Evolutionary conservation across 2,888 invertebrate species (phyloP).

Genomic region (Lapara coniferarum): DNA sequence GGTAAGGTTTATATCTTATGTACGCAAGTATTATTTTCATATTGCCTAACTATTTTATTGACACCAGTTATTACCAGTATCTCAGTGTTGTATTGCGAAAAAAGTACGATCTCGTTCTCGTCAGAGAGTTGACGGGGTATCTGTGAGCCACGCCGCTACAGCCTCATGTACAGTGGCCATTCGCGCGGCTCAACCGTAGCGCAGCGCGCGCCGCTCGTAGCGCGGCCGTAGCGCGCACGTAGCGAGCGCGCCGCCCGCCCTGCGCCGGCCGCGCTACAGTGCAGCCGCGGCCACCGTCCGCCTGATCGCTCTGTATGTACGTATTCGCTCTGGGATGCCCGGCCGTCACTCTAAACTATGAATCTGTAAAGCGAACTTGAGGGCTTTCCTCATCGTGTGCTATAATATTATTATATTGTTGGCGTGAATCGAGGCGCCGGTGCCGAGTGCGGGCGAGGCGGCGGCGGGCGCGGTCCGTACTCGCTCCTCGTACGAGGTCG

Average conservation of each 20-base stretch:
- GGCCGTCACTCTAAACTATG: not conserved
- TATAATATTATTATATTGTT: not conserved
- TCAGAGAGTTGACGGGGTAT: conserved; percentile 19
- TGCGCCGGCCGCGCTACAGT: conserved; percentile 5
- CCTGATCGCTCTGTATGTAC: conserved; percentile 2
- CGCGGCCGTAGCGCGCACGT: conserved; percentile 20
- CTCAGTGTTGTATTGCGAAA: too few relatives aligned
- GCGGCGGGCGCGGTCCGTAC: conserved; percentile 12
- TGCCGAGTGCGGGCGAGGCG: not conserved
- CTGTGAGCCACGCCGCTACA: not conserved
- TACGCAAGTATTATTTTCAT: too few relatives aligned
- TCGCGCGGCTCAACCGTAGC: conserved; percentile 5
- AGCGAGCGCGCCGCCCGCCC: conserved; percentile 15
- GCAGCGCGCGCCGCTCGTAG: conserved; percentile 21
- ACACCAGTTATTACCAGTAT: too few relatives aligned
- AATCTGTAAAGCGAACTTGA: too few relatives aligned
- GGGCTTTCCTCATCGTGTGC: not conserved
- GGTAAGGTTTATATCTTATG: too few relatives aligned
- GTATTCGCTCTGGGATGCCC: not conserved
- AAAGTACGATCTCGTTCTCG: too few relatives aligned
- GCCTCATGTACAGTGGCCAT: not conserved
- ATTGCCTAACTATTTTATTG: too few relatives aligned
- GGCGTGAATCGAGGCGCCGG: not conserved
- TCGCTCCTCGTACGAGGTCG: conserved; percentile 17
- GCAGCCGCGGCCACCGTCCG: not conserved